Evolutionary conservation across 23 tunicate genomes (phyloP).

Genomic region (Halocynthia roretzi): DNA sequence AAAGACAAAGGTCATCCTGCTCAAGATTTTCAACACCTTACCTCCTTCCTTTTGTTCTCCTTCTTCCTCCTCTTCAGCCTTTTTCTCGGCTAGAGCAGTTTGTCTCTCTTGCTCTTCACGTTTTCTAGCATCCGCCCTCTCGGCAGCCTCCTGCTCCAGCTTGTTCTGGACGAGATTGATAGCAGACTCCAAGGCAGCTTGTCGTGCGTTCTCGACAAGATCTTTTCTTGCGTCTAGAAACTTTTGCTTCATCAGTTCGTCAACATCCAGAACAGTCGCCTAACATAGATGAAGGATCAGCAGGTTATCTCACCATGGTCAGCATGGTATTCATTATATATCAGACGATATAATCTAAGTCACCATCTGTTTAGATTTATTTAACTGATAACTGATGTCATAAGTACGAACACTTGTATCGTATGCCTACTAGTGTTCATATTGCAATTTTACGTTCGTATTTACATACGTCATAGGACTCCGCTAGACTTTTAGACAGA

Average conservation of each 20-base stretch:
- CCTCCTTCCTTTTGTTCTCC: not conserved
- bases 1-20: not conserved
- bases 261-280: conserved; percentile 59
- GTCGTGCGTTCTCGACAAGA: conserved; percentile 45
- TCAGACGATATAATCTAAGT: too few relatives aligned
- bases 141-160: conserved; percentile 78
- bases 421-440: too few relatives aligned
- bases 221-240: conserved; percentile 40
- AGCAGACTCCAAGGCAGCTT: conserved; percentile 68
- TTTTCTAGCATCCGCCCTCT: conserved; percentile 51
- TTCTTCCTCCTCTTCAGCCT: conserved; percentile 12
- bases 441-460: not conserved
- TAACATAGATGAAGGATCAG: conserved; percentile 4
- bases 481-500: conserved; percentile 34
- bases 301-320: too few relatives aligned
- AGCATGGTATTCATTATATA: too few relatives aligned
- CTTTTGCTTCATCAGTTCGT: conserved; percentile 67
- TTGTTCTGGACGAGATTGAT: conserved; percentile 64
- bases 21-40: not conserved
- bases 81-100: conserved; percentile 12
- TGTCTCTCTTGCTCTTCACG: conserved; percentile 37
- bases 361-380: too few relatives aligned
- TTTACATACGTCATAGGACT: conserved; percentile 41
- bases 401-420: too few relatives aligned
- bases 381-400: too few relatives aligned